Evolutionary conservation across 2,797 vertebrate genomes (phyloP).

Genomic region (Silurus aristotelis): DNA sequence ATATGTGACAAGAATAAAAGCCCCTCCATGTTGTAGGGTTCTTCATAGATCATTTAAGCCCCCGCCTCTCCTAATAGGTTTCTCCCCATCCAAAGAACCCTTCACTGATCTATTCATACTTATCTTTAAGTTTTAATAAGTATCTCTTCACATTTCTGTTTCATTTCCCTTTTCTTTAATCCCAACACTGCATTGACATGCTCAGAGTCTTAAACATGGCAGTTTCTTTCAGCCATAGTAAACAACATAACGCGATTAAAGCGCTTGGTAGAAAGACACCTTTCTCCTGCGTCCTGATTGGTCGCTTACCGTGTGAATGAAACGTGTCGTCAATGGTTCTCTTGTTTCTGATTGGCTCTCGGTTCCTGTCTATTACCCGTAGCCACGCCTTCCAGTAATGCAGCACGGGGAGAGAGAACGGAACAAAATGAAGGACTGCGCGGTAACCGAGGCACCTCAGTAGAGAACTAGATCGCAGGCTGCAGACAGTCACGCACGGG

Average conservation of each 20-base stretch:
- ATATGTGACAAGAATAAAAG: no score
- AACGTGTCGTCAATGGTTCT: constrained; percentile 28
- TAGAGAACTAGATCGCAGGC: constrained; percentile 45
- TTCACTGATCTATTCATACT: neutral
- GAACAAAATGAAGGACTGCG: constrained; percentile 66
- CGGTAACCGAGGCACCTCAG: constrained; percentile 56
- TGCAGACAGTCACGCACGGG: constrained; percentile 53
- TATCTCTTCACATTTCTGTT: neutral
- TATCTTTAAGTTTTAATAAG: neutral
- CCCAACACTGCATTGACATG: neutral
- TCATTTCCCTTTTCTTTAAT: neutral
- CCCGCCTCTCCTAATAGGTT: neutral
- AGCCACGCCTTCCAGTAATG: constrained; percentile 74
- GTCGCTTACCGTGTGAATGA: constrained; percentile 38
- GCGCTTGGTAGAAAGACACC: neutral
- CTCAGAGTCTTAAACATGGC: constrained; percentile 1
- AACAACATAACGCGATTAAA: constrained; percentile 44
- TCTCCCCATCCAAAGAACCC: neutral
- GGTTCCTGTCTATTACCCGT: constrained; percentile 58
- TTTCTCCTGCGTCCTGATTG: constrained; percentile 39
- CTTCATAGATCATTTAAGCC: neutral
- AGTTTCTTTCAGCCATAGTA: constrained; percentile 23
- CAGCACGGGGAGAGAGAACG: constrained; percentile 77
- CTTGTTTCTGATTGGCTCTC: constrained; percentile 61
- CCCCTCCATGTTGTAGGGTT: neutral